Conservation (phyloP, 2,113 vertebrate genomes). For the Calidris pygmaea region DNA sequence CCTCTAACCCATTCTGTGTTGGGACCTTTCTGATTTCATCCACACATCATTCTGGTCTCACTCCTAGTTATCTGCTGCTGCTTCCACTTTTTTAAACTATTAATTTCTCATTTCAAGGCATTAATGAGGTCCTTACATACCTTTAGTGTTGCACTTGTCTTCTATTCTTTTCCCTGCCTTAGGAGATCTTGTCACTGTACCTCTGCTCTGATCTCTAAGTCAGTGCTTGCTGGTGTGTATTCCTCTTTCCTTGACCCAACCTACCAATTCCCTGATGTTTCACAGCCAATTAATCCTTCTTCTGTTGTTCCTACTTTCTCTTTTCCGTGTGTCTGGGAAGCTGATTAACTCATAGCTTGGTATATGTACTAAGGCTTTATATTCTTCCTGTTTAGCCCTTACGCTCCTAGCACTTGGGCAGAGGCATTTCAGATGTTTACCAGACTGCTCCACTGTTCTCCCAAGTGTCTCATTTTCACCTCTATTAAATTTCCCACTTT, state of each 20-base stretch:
- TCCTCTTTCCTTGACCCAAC: conserved; percentile 28
- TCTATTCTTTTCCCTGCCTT: background rate
- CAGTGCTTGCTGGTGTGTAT: background rate
- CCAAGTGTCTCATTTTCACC: conserved; percentile 45
- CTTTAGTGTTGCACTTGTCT: background rate
- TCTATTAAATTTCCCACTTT: conserved; percentile 57
- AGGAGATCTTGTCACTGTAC: background rate
- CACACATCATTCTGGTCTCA: background rate
- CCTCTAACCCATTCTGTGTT: background rate
- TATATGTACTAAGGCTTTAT: conserved; percentile 33
- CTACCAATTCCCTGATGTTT: conserved; percentile 47
- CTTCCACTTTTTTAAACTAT: background rate
- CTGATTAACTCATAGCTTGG: conserved; percentile 35
- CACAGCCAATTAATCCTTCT: conserved; percentile 59
- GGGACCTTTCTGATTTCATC: background rate
- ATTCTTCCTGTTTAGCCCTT: conserved; percentile 44
- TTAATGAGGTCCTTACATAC: background rate
- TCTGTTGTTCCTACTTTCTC: conserved; percentile 35
- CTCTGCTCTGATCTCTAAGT: background rate
- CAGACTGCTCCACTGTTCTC: conserved; percentile 12
- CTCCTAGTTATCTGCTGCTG: background rate
- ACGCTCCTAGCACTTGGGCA: background rate
- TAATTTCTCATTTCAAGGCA: conserved; percentile 1
- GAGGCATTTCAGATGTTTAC: conserved; percentile 50
- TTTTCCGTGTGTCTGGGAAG: conserved; percentile 50